These are phyloP conservation scores for Lagocephalus sceleratus DNA, from an alignment of 2,797 vertebrate genomes.

Conservation along the genomic window DNA sequence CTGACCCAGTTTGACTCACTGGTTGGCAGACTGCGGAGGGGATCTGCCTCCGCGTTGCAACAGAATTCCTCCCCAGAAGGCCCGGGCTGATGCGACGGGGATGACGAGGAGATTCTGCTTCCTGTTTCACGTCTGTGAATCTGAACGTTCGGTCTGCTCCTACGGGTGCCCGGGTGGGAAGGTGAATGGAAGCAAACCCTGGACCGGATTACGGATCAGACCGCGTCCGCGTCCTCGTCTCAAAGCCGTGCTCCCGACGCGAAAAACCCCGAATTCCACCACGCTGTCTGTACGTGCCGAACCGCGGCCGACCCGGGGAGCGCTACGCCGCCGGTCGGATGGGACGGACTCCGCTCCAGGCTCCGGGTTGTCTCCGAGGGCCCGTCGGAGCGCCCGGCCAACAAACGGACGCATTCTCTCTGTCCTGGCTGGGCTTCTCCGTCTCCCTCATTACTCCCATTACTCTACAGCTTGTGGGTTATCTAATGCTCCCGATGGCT, in stretches of 20 bases:
- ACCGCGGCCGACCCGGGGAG: constrained; percentile 56
- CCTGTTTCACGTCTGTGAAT: not conserved
- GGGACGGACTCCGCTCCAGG: constrained; percentile 71
- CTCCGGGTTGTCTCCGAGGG: constrained; percentile 75
- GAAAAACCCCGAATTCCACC: too few species aligned
- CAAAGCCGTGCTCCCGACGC: too few species aligned
- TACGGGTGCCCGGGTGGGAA: too few species aligned
- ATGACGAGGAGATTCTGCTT: not conserved
- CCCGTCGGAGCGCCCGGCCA: constrained; percentile 68
- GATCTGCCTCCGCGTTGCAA: not conserved
- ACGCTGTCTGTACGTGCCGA: too few species aligned
- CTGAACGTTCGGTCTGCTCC: too few species aligned
- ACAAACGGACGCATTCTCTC: constrained; percentile 74
- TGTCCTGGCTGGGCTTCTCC: constrained; percentile 65
- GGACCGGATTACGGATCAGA: too few species aligned
- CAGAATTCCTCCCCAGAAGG: not conserved
- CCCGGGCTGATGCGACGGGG: not conserved
- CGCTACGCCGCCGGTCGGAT: constrained; percentile 71
- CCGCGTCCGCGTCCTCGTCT: too few species aligned
- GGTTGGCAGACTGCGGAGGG: not conserved
- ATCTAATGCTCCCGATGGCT: constrained; percentile 73
- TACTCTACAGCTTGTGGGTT: constrained; percentile 74
- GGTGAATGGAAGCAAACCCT: too few species aligned
- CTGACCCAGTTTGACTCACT: not conserved
- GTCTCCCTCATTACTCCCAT: constrained; percentile 74